Evolutionary conservation across 2,113 vertebrate genomes (phyloP).

Genomic region (Phocoena phocoena): DNA sequence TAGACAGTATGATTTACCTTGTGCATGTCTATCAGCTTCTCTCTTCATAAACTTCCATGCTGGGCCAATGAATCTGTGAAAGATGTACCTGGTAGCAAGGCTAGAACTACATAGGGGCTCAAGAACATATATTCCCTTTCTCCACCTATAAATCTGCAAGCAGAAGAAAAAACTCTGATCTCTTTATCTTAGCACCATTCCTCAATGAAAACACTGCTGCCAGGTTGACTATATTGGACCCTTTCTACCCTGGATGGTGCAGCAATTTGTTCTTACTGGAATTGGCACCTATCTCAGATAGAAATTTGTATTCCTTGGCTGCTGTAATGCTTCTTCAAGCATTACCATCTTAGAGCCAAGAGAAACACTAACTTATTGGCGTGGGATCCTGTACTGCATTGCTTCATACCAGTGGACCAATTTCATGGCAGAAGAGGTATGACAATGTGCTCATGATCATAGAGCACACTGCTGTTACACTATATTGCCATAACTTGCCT

Average conservation of each 20-base stretch:
- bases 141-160: slow-evolving; percentile 30
- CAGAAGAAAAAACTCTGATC: background rate
- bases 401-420: background rate
- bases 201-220: slow-evolving; percentile 6
- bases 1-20: background rate
- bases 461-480: background rate
- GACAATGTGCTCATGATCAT: background rate
- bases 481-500: background rate
- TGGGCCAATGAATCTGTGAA: background rate
- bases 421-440: background rate
- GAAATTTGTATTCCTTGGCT: background rate
- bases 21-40: background rate
- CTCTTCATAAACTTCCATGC: background rate
- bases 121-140: background rate
- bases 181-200: slow-evolving; percentile 4
- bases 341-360: background rate
- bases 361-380: background rate
- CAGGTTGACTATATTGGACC: slow-evolving; percentile 30
- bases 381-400: background rate
- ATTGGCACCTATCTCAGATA: background rate
- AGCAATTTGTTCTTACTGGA: slow-evolving; percentile 3
- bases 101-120: background rate
- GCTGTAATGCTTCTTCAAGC: background rate
- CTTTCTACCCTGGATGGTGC: background rate
- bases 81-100: background rate